Conservation (phyloP, 2,797 vertebrate genomes). For the Lates japonicus region DNA sequence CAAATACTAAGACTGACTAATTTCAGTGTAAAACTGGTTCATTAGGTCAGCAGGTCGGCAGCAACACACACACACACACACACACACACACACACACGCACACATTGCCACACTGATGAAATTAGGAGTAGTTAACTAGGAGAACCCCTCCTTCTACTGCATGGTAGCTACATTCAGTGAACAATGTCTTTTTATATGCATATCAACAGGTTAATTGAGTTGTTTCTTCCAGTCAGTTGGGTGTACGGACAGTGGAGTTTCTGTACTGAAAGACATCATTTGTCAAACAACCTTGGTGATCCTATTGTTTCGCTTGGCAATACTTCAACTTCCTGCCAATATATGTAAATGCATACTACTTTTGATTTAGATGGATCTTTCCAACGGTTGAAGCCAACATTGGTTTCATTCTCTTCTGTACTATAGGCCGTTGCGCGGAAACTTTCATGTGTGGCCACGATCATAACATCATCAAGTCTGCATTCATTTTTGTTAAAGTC, state of each 20-base stretch:
- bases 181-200: slow-evolving; percentile 18
- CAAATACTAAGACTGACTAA: background rate
- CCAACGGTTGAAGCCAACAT: background rate
- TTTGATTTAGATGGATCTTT: background rate
- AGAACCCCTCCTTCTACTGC: slow-evolving; percentile 33
- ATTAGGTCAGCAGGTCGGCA: slow-evolving; percentile 21
- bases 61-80: background rate
- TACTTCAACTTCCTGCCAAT: background rate
- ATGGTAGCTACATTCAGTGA: slow-evolving; percentile 31
- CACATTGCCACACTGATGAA: slow-evolving; percentile 21
- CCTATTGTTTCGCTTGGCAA: background rate
- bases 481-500: background rate
- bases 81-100: slow-evolving; percentile 17
- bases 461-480: background rate
- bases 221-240: slow-evolving; percentile 18
- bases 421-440: background rate
- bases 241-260: background rate
- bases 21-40: slow-evolving; percentile 27
- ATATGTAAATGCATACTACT: background rate
- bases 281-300: slow-evolving; percentile 40
- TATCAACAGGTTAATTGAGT: slow-evolving; percentile 64
- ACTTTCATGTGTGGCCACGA: background rate
- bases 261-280: slow-evolving; percentile 28
- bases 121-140: slow-evolving; percentile 28
- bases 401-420: background rate